Evolutionary conservation across 2,888 invertebrate species (phyloP).

Genomic region (Agonopterix subpropinquella): DNA sequence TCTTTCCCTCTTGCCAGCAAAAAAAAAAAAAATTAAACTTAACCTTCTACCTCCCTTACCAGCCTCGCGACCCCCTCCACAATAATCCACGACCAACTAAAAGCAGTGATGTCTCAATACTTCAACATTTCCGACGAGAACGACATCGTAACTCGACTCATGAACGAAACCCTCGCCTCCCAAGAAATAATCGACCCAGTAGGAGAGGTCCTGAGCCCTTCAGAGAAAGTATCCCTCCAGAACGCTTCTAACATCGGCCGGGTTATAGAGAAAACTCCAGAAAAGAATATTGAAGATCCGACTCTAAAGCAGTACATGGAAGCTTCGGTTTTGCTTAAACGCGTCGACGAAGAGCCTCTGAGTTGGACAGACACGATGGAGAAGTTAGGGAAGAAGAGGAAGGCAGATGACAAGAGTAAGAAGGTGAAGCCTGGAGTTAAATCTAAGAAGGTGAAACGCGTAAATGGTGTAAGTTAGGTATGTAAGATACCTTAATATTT

Average conservation of each 20-base stretch:
- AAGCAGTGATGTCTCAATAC: constrained; percentile 24
- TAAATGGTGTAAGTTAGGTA: constrained; percentile 2
- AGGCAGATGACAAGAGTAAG: constrained; percentile 16
- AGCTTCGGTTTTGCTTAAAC: constrained; percentile 25
- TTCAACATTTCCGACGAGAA: constrained; percentile 25
- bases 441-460: constrained; percentile 23
- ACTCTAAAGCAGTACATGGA: constrained; percentile 41
- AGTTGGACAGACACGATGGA: constrained; percentile 29
- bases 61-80: constrained; percentile 26
- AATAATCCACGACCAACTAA: constrained; percentile 28
- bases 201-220: constrained; percentile 34
- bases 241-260: constrained; percentile 29
- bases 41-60: constrained; percentile 7
- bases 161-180: constrained; percentile 35
- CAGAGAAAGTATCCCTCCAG: constrained; percentile 35
- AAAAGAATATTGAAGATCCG: constrained; percentile 20
- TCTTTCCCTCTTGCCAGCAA: too few species aligned
- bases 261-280: constrained; percentile 18
- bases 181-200: constrained; percentile 37
- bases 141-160: constrained; percentile 31
- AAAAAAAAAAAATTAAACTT: too few species aligned
- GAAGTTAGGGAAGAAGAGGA: constrained; percentile 27
- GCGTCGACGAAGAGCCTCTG: constrained; percentile 26
- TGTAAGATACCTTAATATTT: too few species aligned
- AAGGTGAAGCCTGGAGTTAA: constrained; percentile 22